phyloP scores from a whole-genome alignment of 2,113 vertebrate species.

The Prolemur simus region DNA sequence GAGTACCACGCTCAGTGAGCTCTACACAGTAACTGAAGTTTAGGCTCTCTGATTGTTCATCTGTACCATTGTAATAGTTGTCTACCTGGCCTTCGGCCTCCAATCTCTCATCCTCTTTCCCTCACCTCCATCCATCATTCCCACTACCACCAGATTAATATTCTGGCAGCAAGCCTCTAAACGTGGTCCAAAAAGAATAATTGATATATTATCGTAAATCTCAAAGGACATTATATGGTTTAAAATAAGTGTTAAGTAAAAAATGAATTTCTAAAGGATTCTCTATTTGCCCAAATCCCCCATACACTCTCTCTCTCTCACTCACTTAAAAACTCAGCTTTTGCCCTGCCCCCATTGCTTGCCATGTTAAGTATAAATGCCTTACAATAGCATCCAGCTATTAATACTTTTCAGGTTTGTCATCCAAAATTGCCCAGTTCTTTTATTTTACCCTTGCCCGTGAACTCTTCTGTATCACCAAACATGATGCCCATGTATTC shows the following conservation, averaged over 20 bases:
- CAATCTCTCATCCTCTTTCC: neutral
- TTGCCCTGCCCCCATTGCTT: neutral
- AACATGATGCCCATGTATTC: neutral
- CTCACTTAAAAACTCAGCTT: neutral
- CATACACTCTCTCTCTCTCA: accelerated
- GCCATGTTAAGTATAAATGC: neutral
- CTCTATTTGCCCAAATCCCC: neutral
- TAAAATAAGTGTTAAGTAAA: neutral
- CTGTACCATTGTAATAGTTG: neutral
- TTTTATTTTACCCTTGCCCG: neutral
- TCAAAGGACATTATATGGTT: neutral
- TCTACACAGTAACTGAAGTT: neutral
- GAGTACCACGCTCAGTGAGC: neutral
- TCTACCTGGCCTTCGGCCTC: neutral
- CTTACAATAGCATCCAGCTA: neutral
- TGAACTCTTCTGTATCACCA: neutral
- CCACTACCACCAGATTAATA: neutral
- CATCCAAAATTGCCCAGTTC: neutral
- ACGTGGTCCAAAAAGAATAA: neutral
- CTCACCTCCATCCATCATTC: neutral
- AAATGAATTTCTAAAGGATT: neutral
- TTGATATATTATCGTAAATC: neutral
- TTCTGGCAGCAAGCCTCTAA: neutral
- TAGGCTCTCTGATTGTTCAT: neutral
- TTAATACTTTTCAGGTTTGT: neutral